phyloP scores from a whole-genome alignment of 2,888 invertebrate genomes.

The Agriotes lineatus region DNA sequence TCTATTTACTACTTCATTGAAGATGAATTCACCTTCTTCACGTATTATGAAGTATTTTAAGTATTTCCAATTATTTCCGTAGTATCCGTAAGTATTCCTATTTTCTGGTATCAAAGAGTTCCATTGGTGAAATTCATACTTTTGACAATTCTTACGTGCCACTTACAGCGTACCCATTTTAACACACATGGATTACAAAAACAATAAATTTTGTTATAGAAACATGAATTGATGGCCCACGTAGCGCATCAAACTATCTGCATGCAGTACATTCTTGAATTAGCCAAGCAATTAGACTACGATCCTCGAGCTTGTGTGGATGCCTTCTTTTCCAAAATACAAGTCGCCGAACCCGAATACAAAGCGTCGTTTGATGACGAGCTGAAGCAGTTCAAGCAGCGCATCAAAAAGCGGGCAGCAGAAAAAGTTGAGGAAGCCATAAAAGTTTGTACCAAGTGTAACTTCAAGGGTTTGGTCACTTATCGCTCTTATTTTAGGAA shows the following conservation, averaged over 20 bases:
- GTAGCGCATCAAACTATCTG: conserved; percentile 98
- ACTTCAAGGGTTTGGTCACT: not conserved
- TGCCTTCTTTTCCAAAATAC: conserved; percentile 91
- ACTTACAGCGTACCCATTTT: too few species aligned
- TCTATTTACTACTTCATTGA: too few species aligned
- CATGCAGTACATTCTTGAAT: conserved; percentile 98
- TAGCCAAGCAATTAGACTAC: conserved; percentile 92
- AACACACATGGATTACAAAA: too few species aligned
- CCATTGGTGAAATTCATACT: too few species aligned
- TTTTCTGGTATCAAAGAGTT: too few species aligned
- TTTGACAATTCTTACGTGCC: too few species aligned
- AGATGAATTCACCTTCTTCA: too few species aligned
- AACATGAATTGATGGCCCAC: conserved; percentile 93
- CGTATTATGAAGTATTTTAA: too few species aligned
- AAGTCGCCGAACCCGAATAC: conserved; percentile 93
- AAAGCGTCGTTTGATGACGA: conserved; percentile 95
- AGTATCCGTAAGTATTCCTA: too few species aligned
- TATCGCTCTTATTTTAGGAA: conserved; percentile 68
- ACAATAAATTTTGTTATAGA: conserved; percentile 70
- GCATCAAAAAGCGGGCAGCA: conserved; percentile 86
- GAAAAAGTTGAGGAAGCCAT: conserved; percentile 87
- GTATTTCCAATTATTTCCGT: too few species aligned
- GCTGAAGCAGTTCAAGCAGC: conserved; percentile 86
- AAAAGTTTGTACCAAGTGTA: conserved; percentile 51
- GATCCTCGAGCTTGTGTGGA: conserved; percentile 92